Percentiles rank a stretch among this genome's conserved stretches.
These are phyloP conservation scores for Cryptophagus acutangulus DNA, from an alignment of 2,888 invertebrate species.

Conservation along the genomic window DNA sequence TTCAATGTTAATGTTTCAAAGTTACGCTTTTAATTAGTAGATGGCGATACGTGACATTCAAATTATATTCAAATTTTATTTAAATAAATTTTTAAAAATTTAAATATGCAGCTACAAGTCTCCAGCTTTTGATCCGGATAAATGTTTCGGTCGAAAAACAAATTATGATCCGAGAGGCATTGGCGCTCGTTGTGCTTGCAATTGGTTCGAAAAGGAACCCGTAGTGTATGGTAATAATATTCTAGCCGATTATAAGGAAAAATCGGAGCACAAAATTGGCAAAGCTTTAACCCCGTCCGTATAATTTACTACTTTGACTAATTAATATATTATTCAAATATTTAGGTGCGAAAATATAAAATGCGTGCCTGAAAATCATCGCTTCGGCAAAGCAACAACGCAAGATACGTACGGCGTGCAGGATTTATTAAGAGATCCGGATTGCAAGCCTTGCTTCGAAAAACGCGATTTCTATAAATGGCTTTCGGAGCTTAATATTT, in stretches of 20 bases:
- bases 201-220: conserved; percentile 44
- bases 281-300: conserved; percentile 47
- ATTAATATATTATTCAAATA: conserved; percentile 11
- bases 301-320: background rate
- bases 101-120: no score
- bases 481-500: conserved; percentile 32
- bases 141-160: conserved; percentile 49
- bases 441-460: conserved; percentile 34
- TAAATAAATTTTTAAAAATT: no score
- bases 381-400: conserved; percentile 47
- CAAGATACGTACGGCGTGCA: conserved; percentile 48
- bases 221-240: conserved; percentile 44
- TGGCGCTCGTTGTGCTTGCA: conserved; percentile 47
- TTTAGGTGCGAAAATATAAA: conserved; percentile 48
- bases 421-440: conserved; percentile 44
- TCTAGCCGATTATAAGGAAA: conserved; percentile 47
- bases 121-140: conserved; percentile 47
- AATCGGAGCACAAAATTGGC: conserved; percentile 45
- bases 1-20: no score
- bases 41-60: no score
- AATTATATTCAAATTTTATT: no score
- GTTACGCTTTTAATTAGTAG: no score
- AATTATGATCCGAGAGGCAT: conserved; percentile 50
- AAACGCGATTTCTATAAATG: conserved; percentile 48
- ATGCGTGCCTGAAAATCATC: conserved; percentile 48